Evolutionary conservation across 2,113 vertebrate genomes (phyloP).

Genomic region (Hippoglossus stenolepis): DNA sequence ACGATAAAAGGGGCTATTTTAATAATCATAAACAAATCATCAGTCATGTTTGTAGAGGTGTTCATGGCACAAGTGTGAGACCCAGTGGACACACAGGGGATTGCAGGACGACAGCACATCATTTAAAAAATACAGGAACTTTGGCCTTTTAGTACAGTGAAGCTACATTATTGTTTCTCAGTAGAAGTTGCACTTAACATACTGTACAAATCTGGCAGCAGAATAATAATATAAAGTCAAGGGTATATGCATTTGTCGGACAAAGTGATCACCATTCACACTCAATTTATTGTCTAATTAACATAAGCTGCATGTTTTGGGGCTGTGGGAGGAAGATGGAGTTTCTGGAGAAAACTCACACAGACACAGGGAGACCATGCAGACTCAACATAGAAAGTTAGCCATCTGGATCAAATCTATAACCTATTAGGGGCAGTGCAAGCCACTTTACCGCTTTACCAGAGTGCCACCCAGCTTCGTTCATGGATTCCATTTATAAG

Average conservation of each 20-base stretch:
- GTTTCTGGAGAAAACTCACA: neutral
- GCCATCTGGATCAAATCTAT: neutral
- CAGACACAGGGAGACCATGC: neutral
- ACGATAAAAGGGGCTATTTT: neutral
- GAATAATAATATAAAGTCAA: neutral
- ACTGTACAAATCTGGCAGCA: neutral
- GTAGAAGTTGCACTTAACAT: neutral
- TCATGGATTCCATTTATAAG: neutral
- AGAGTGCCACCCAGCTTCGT: neutral
- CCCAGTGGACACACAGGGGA: conserved; percentile 49
- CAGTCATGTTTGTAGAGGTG: neutral
- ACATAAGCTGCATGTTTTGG: neutral
- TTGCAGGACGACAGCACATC: conserved; percentile 13
- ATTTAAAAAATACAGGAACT: conserved; percentile 2
- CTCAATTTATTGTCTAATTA: neutral
- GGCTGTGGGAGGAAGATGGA: no score
- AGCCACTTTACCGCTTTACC: neutral
- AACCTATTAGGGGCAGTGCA: no score
- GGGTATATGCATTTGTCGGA: neutral
- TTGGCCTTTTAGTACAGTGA: neutral
- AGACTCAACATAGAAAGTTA: neutral
- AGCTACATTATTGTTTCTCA: conserved; percentile 1
- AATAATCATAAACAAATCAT: neutral
- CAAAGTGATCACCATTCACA: neutral
- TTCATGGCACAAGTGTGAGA: conserved; percentile 44